Evolutionary conservation across 2,888 invertebrate species (phyloP).

Genomic region (Noctua janthina): DNA sequence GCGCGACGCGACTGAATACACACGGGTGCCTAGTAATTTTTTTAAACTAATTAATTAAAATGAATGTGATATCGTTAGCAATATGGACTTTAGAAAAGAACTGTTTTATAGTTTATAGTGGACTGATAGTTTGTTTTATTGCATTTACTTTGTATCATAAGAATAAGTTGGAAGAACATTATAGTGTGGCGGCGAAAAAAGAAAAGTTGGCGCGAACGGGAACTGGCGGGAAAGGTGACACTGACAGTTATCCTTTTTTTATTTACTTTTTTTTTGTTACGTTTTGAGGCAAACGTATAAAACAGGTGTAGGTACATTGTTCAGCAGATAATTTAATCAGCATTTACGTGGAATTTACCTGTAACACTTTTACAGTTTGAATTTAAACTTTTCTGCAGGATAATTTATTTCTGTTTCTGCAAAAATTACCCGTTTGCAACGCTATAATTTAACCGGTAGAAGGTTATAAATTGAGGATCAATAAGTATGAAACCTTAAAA

Average conservation of each 20-base stretch:
- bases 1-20: slow-evolving; percentile 52
- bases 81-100: slow-evolving; percentile 86
- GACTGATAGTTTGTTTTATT: slow-evolving; percentile 81
- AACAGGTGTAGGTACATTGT: background rate
- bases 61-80: slow-evolving; percentile 84
- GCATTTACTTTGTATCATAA: slow-evolving; percentile 84
- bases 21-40: slow-evolving; percentile 47
- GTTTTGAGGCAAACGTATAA: background rate
- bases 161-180: slow-evolving; percentile 80
- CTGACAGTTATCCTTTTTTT: slow-evolving; percentile 37
- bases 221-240: slow-evolving; percentile 75
- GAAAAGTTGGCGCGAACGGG: slow-evolving; percentile 76
- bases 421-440: background rate
- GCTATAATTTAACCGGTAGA: background rate
- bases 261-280: background rate
- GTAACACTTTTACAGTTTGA: background rate
- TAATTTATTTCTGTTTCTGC: background rate
- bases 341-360: background rate
- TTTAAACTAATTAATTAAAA: slow-evolving; percentile 65
- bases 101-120: slow-evolving; percentile 85
- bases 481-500: slow-evolving; percentile 5
- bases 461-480: slow-evolving; percentile 1
- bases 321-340: background rate
- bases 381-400: background rate
- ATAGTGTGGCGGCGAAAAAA: slow-evolving; percentile 75